These are phyloP conservation scores for Marisa cornuarietis DNA, from an alignment of 1,140 invertebrate genomes.

Conservation along the genomic window DNA sequence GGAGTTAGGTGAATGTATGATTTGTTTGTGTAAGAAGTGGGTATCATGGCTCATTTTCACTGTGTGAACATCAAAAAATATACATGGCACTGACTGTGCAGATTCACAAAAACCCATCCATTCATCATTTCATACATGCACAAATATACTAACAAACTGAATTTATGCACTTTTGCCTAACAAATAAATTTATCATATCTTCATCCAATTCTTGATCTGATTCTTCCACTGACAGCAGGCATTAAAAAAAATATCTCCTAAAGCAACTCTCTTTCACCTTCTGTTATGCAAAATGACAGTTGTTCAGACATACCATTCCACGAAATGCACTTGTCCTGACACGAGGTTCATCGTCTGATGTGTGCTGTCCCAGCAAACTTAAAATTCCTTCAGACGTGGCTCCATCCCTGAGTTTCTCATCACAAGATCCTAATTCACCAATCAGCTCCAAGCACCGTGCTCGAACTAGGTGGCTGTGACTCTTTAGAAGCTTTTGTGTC, in stretches of 20 bases:
- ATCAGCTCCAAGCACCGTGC: slow-evolving; percentile 81
- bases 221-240: too few relatives aligned
- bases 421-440: slow-evolving; percentile 53
- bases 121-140: too few relatives aligned
- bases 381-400: slow-evolving; percentile 33
- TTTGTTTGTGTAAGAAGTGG: neutral
- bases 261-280: neutral
- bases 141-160: too few relatives aligned
- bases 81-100: too few relatives aligned
- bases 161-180: too few relatives aligned
- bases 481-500: slow-evolving; percentile 67
- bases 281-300: neutral
- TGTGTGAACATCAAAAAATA: neutral
- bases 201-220: too few relatives aligned
- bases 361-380: slow-evolving; percentile 48
- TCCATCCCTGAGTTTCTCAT: slow-evolving; percentile 31
- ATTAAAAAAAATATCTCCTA: too few relatives aligned
- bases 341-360: slow-evolving; percentile 82
- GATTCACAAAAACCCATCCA: too few relatives aligned
- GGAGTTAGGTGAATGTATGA: neutral
- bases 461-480: slow-evolving; percentile 80
- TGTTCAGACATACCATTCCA: slow-evolving; percentile 75
- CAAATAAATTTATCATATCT: too few relatives aligned
- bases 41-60: neutral
- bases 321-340: slow-evolving; percentile 88